Conservation (phyloP, 2,113 vertebrate species). For the Pygoscelis antarcticus region DNA sequence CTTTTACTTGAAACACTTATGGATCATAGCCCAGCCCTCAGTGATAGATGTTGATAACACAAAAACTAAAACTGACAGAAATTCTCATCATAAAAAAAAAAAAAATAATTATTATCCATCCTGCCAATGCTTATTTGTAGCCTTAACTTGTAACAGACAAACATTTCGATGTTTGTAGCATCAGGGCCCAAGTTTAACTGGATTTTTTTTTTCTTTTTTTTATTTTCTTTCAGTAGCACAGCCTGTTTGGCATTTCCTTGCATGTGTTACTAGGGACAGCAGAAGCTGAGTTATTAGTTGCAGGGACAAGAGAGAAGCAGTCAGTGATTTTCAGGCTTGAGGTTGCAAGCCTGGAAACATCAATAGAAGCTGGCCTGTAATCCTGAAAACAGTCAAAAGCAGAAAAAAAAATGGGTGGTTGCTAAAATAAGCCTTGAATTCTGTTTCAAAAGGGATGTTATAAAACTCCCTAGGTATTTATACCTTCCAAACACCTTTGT, state of each 20-base stretch:
- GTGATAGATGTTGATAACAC: slow-evolving; percentile 19
- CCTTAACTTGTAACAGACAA: not conserved
- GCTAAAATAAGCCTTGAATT: slow-evolving; percentile 6
- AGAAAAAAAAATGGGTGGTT: not conserved
- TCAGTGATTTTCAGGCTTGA: not conserved
- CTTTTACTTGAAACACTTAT: not conserved
- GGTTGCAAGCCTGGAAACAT: not conserved
- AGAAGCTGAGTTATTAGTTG: not conserved
- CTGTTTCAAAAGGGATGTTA: not conserved
- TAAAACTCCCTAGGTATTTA: not conserved
- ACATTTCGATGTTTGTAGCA: not conserved
- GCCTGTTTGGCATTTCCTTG: not conserved
- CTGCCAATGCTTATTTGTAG: not conserved
- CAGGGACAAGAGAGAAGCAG: not conserved
- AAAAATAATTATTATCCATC: not conserved
- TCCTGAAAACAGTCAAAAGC: not conserved
- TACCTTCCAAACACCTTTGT: not conserved
- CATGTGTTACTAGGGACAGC: not conserved
- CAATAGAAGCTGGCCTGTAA: not conserved
- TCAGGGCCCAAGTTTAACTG: not conserved
- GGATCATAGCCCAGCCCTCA: not conserved
- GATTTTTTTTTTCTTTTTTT: not conserved
- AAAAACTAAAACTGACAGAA: slow-evolving; percentile 20
- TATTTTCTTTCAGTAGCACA: not conserved
- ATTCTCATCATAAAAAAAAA: not conserved